Percentiles rank a stretch among this genome's conserved stretches.
phyloP scores from a whole-genome alignment of 2,113 vertebrate species.

The Cyanoramphus novaezelandiae region DNA sequence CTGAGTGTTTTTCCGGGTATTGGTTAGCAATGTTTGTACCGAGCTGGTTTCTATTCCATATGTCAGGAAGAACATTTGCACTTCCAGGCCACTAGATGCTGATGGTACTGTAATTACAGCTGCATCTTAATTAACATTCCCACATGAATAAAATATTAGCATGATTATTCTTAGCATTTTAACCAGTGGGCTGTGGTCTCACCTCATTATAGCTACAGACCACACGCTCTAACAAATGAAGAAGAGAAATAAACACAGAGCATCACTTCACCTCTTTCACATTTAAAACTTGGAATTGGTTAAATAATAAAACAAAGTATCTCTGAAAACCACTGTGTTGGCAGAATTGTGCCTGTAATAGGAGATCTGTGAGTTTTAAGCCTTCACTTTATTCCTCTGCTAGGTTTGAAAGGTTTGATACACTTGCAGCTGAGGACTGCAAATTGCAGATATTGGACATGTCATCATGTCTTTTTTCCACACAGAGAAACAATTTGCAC shows the following conservation, averaged over 20 bases:
- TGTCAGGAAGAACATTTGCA: conserved; percentile 48
- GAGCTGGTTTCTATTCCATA: conserved; percentile 24
- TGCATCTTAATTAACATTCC: conserved; percentile 55
- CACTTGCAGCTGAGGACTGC: background rate
- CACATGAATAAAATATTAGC: conserved; percentile 56
- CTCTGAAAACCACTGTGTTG: background rate
- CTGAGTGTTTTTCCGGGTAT: background rate
- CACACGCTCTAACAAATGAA: background rate
- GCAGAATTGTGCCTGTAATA: background rate
- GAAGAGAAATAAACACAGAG: background rate
- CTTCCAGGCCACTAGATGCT: conserved; percentile 59
- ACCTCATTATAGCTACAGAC: conserved; percentile 11
- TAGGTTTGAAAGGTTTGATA: background rate
- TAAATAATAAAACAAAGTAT: background rate
- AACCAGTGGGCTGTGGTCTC: conserved; percentile 19
- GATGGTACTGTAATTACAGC: conserved; percentile 58
- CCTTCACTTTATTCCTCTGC: background rate
- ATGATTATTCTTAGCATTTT: conserved; percentile 40
- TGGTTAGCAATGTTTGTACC: background rate
- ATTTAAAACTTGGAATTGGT: background rate
- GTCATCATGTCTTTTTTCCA: background rate
- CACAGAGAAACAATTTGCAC: background rate
- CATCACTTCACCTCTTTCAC: background rate
- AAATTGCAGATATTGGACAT: background rate
- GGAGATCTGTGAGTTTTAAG: background rate